Base-by-base conservation (phyloP, 2,888 invertebrate genomes). In the Notodonta ziczac region DNA sequence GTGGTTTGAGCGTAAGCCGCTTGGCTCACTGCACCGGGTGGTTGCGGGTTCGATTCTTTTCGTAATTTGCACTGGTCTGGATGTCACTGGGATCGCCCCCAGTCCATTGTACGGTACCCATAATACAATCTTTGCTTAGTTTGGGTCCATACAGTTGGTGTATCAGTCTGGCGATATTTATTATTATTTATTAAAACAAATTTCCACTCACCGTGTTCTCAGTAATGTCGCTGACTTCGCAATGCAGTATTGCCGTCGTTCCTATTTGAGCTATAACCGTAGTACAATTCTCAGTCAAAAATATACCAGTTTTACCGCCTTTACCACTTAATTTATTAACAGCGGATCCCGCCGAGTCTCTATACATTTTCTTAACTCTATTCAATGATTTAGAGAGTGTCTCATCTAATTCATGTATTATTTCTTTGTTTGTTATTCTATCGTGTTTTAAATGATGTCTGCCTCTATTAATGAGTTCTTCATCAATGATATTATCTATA, bases 211-310 rank as follows among this genome's bases (percentile, higher is more conserved):
- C 95, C 88, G 95, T 95, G 73, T 95, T 95, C 80, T 95, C 95
- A 50, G 95, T 95, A 57, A 95, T 94, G 75, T 95, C 95, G 72
- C 94, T 94, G 81, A 95, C 95, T 93, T 95, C 95, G 82, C 95
- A 95, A 77, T 95, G 95, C 60, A 95, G 80, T 71, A 95, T 88
- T 40, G 95, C 95, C 13, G 95, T 95, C 9, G 95, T 95, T 59
- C 95, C 95, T 75, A 95, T 95, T 86, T 95, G 95, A 63, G 95
- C 95, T 84, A 94, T 89, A 70, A 95, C 95, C 66, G 94, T 93
- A n/a, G 95, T 95, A 86, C 95, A 95, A 83, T 95, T 95, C 62
- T 94, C 94, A 79, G 94, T 95, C 82, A 94, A 87, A 91, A 95
- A 95, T 86, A 94, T 93, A 80, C 91, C 91, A 72, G 76, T 81